A percentile compares a stretch with the other conserved stretches of the same genome.
phyloP scores from a whole-genome alignment of 1,140 invertebrate genomes.

The Sarcophaga peregrina region DNA sequence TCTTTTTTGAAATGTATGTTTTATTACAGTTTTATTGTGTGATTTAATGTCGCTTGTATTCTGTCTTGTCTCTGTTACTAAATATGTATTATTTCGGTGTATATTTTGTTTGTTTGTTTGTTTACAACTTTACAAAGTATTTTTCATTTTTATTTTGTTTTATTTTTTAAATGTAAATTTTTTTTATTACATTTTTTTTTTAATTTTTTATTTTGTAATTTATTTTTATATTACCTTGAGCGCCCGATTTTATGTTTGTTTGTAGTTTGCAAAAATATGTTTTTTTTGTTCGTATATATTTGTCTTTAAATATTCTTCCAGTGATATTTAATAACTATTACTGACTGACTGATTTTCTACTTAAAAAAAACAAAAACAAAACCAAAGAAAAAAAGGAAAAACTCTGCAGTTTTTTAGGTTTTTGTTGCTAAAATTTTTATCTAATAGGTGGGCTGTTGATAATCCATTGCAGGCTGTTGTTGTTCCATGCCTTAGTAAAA shows the following conservation, averaged over 20 bases:
- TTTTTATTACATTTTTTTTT: constrained; percentile 15
- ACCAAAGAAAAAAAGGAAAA: not conserved
- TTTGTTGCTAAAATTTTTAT: constrained; percentile 33
- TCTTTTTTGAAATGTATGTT: constrained; percentile 32
- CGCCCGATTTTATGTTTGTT: not conserved
- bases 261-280: not conserved
- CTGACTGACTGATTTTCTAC: no score
- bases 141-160: constrained; percentile 43
- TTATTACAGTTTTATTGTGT: constrained; percentile 41
- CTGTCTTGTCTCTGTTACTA: not conserved
- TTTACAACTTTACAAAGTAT: not conserved
- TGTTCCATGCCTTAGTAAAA: constrained; percentile 62
- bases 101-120: constrained; percentile 32
- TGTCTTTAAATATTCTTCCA: no score
- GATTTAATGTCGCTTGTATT: not conserved
- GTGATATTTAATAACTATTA: no score
- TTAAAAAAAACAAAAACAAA: no score
- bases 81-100: constrained; percentile 42
- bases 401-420: not conserved
- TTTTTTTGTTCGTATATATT: not conserved
- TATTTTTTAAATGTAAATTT: not conserved
- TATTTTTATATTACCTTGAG: not conserved
- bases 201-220: no score
- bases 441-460: constrained; percentile 66
- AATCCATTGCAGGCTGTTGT: constrained; percentile 59